These are phyloP conservation scores for Epizoanthus stellaris DNA, from an alignment of 92 coral and sea anemone species.

Conservation along the genomic window DNA sequence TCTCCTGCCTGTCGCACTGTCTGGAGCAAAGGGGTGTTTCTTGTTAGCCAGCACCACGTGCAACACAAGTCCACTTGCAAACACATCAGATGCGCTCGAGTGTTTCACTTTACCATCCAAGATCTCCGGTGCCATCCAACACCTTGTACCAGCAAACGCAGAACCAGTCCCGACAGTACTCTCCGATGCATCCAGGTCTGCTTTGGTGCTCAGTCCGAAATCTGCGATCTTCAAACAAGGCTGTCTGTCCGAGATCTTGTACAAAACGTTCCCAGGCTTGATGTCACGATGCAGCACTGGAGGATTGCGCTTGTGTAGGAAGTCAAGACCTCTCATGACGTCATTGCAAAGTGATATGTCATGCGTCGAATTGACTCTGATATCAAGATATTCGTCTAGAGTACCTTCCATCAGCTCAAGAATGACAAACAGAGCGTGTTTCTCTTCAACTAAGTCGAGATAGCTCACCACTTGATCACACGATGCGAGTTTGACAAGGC, in stretches of 20 bases:
- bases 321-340: too few species aligned
- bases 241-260: too few species aligned
- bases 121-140: not conserved
- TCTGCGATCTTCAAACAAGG: too few species aligned
- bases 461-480: slow-evolving; percentile 8
- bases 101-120: not conserved
- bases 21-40: slow-evolving; percentile 13
- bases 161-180: not conserved
- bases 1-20: too few species aligned
- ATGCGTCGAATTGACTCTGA: not conserved
- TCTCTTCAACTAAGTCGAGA: not conserved
- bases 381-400: not conserved
- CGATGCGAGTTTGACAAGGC: not conserved
- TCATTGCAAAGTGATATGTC: too few species aligned
- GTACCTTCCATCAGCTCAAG: not conserved
- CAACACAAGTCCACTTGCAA: slow-evolving; percentile 12
- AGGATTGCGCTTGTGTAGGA: too few species aligned
- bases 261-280: too few species aligned
- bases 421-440: not conserved
- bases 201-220: too few species aligned
- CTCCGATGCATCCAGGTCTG: too few species aligned
- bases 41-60: not conserved
- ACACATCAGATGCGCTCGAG: not conserved
- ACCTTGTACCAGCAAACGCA: slow-evolving; percentile 3
- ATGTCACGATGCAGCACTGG: too few species aligned